Base-by-base conservation (phyloP, 2,113 vertebrate species). In the Pseudorasbora parva region DNA sequence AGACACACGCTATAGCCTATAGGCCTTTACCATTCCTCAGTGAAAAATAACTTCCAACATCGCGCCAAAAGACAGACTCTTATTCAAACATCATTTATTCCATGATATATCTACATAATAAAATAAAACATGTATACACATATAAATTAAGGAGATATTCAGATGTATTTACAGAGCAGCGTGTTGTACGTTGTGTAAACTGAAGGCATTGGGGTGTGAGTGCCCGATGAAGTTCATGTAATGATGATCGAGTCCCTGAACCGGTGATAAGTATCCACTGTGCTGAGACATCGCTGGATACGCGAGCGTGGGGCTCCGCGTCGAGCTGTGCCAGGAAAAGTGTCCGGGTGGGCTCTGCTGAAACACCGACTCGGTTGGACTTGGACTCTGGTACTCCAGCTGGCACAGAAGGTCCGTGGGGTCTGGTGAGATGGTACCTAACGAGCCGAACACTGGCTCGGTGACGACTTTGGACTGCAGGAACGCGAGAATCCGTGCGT, bases 401-500 rank as follows among this genome's bases (percentile, higher is more conserved):
- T 94, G 97, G 59, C 94, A 95, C 47, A 96, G 93, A 87, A 95
- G 95, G 87, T 99, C 97, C 5, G 87, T 88, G 1, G 94, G 89
- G 57, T 99, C 97, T 0, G 94, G 94, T 41, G 95, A 66, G 56
- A 84, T 30, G 37, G 74, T 73, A 41, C 92, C 93, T 37, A 95
- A 85, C 0, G 96, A 87, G 51, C 95, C 92, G 84, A 97, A 96
- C 80, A 96, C 89, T 0, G 97, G 97, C 85, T 98, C 97, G 0
- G 96, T 91, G 78, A 94, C 93, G 45, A 95, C 92, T 87, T 97
- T 98, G 85, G 98, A 98, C 92, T 99, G 98, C 86, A 99, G 82
- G 89, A 99, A 99, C 59, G 97, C 96, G 23, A 99, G 94, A 86
- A 99, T 97, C 82, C 97, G 96, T 45, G 97, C 97, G 83, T 99